phyloP scores from a whole-genome alignment of 2,113 vertebrate genomes.

The Hystrix cristata region DNA sequence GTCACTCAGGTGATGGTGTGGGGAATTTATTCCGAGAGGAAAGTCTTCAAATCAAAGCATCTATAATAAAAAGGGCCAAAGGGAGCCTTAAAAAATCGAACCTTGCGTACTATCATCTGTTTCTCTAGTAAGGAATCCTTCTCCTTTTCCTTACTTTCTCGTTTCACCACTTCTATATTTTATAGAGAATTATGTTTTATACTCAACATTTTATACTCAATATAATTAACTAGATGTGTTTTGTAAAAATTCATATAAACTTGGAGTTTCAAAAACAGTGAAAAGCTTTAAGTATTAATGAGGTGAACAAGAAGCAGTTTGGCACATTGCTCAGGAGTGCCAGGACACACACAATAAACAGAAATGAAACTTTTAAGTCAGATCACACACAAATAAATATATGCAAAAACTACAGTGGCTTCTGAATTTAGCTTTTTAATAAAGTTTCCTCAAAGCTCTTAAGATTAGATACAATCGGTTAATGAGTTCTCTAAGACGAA shows the following conservation, averaged over 20 bases:
- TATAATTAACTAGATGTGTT: not conserved
- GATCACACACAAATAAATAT: constrained; percentile 71
- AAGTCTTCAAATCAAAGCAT: constrained; percentile 54
- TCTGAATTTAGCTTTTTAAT: constrained; percentile 79
- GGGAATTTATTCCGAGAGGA: constrained; percentile 29
- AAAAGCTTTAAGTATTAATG: not conserved
- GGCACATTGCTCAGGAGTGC: not conserved
- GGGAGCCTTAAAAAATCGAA: not conserved
- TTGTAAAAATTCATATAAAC: not conserved
- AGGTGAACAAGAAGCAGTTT: not conserved
- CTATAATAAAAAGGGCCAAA: not conserved
- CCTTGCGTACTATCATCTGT: constrained; percentile 57
- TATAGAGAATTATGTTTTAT: not conserved
- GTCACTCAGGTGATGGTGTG: not conserved
- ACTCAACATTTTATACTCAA: not conserved
- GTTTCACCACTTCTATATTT: not conserved
- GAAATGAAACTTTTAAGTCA: not conserved
- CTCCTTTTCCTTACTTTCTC: constrained; percentile 42
- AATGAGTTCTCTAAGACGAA: constrained; percentile 75
- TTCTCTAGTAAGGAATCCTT: constrained; percentile 11
- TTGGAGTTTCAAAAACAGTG: not conserved
- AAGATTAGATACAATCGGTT: constrained; percentile 81
- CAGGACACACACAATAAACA: not conserved
- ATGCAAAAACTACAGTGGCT: constrained; percentile 79
- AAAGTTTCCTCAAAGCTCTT: constrained; percentile 80